Evolutionary conservation across 2,113 vertebrate species (phyloP).

Genomic region (Smithornis capensis): DNA sequence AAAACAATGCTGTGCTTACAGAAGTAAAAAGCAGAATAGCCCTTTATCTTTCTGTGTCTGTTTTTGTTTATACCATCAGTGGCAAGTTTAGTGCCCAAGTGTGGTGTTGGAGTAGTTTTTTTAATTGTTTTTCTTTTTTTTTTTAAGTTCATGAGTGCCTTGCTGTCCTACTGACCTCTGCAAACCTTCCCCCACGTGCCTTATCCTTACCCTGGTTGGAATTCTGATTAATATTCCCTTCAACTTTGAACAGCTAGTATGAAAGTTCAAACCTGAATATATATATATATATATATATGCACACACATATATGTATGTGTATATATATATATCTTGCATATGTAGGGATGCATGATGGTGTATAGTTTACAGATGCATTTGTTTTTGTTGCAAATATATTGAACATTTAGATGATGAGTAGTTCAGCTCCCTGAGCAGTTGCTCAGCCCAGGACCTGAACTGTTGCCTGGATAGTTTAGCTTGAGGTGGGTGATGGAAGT

Average conservation of each 20-base stretch:
- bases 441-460: background rate
- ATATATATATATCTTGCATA: accelerated
- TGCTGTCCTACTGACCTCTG: background rate
- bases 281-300: accelerated
- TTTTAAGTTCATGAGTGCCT: background rate
- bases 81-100: background rate
- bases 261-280: background rate
- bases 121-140: background rate
- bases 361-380: background rate
- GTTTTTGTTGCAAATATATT: accelerated
- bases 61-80: background rate
- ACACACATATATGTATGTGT: background rate
- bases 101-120: background rate
- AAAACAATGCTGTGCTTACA: background rate
- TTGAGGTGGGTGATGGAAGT: background rate
- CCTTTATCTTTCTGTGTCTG: background rate
- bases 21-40: background rate
- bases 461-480: background rate
- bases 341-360: background rate
- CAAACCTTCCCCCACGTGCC: background rate
- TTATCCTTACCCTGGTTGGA: background rate
- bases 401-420: accelerated
- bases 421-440: background rate
- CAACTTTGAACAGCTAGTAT: background rate
- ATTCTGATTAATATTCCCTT: background rate